Evolutionary conservation across 2,113 vertebrate genomes (phyloP).

Genomic region (Ailurus styani): DNA sequence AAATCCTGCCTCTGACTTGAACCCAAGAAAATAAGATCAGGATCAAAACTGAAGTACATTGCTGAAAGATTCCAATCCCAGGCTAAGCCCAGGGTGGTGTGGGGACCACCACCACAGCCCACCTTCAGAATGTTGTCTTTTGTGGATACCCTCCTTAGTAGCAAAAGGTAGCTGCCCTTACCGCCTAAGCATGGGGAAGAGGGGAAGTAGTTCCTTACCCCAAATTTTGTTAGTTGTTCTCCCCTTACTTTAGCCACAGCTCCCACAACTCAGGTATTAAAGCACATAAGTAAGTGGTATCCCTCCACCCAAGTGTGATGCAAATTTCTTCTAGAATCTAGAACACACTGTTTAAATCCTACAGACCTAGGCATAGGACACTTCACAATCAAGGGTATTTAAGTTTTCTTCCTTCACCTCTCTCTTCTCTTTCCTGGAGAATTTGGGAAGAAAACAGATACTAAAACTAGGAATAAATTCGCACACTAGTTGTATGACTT

Average conservation of each 20-base stretch:
- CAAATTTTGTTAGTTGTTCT: neutral
- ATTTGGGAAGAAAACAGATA: neutral
- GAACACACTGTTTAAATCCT: neutral
- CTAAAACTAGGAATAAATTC: neutral
- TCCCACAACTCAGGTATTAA: neutral
- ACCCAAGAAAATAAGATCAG: neutral
- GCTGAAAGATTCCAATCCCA: neutral
- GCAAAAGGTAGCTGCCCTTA: neutral
- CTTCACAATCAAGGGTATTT: neutral
- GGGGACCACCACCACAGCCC: neutral
- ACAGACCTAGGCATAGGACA: neutral
- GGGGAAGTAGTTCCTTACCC: neutral
- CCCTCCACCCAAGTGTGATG: neutral
- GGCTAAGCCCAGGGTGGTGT: neutral
- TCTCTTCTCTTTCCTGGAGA: neutral
- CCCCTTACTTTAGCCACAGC: neutral
- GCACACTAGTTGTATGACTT: neutral
- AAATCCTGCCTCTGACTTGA: neutral
- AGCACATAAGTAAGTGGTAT: neutral
- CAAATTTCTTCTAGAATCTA: neutral
- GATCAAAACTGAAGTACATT: neutral
- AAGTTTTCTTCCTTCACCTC: neutral
- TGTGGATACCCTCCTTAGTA: neutral
- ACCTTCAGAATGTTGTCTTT: neutral
- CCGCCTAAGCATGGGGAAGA: neutral